Evolutionary conservation across 2,797 vertebrate genomes (phyloP).

Genomic region (Poecile montanus): DNA sequence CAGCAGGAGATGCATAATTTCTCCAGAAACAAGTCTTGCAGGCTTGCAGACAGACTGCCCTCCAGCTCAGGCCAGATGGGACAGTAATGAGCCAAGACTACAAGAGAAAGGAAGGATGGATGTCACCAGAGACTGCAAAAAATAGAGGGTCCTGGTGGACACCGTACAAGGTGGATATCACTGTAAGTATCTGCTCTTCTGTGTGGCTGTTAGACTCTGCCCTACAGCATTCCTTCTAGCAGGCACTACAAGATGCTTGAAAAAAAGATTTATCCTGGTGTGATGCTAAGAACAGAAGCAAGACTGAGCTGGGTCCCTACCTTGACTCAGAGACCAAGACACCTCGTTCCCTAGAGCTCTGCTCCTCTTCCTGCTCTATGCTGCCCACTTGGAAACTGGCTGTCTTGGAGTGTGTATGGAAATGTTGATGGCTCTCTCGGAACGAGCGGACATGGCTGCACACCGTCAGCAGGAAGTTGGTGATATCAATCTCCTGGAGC

Average conservation of each 20-base stretch:
- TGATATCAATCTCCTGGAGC: slow-evolving; percentile 95
- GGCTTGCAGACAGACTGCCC: background rate
- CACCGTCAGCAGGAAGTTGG: slow-evolving; percentile 88
- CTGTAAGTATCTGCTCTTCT: background rate
- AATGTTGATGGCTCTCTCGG: slow-evolving; percentile 73
- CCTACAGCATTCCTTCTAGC: background rate
- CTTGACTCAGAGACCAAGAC: slow-evolving; percentile 83
- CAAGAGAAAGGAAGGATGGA: background rate
- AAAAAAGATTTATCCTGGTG: background rate
- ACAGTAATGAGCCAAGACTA: background rate
- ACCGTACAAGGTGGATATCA: background rate
- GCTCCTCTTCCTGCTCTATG: slow-evolving; percentile 79
- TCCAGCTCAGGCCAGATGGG: background rate
- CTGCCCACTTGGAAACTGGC: slow-evolving; percentile 83
- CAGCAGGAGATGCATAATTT: background rate
- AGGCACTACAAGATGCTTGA: background rate
- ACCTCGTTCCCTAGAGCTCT: slow-evolving; percentile 67
- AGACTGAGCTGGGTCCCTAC: slow-evolving; percentile 51
- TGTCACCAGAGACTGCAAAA: background rate
- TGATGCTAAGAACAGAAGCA: background rate
- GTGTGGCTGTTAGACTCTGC: background rate
- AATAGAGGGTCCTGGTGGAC: background rate
- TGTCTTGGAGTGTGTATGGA: slow-evolving; percentile 17
- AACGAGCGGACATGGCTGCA: slow-evolving; percentile 89
- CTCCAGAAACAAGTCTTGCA: background rate